Evolutionary conservation across 2,888 invertebrate genomes (phyloP).

Genomic region (Hesperia comma): DNA sequence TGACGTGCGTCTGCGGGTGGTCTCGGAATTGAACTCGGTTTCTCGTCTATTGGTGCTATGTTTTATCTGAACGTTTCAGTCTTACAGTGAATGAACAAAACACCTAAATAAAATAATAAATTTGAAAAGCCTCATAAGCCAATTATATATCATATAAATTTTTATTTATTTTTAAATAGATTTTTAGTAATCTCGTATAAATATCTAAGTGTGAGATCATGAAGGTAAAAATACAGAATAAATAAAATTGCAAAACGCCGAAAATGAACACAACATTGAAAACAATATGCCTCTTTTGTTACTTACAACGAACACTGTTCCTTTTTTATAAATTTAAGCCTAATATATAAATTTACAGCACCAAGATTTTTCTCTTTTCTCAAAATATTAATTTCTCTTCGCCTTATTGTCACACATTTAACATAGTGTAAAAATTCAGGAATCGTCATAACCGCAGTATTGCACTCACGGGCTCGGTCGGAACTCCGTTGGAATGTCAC

Average conservation of each 20-base stretch:
- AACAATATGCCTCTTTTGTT: conserved; percentile 82
- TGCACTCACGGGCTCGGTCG: conserved; percentile 62
- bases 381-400: conserved; percentile 81
- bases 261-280: conserved; percentile 81
- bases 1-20: conserved; percentile 70
- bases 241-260: conserved; percentile 76
- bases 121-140: conserved; percentile 81
- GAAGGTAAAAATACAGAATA: conserved; percentile 79
- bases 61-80: conserved; percentile 71
- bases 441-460: conserved; percentile 78
- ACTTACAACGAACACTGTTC: conserved; percentile 79
- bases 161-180: conserved; percentile 67
- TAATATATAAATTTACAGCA: conserved; percentile 85
- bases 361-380: conserved; percentile 83
- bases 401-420: conserved; percentile 83
- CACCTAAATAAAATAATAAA: conserved; percentile 71
- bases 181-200: conserved; percentile 82
- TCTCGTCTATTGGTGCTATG: conserved; percentile 70
- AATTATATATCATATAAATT: conserved; percentile 79
- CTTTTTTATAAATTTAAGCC: conserved; percentile 80
- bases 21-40: conserved; percentile 52
- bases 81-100: conserved; percentile 73
- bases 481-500: background rate
- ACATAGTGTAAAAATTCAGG: conserved; percentile 80
- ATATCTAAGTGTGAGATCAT: conserved; percentile 83